phyloP scores from a whole-genome alignment of 2,888 invertebrate genomes.

The Leucophenga montana region DNA sequence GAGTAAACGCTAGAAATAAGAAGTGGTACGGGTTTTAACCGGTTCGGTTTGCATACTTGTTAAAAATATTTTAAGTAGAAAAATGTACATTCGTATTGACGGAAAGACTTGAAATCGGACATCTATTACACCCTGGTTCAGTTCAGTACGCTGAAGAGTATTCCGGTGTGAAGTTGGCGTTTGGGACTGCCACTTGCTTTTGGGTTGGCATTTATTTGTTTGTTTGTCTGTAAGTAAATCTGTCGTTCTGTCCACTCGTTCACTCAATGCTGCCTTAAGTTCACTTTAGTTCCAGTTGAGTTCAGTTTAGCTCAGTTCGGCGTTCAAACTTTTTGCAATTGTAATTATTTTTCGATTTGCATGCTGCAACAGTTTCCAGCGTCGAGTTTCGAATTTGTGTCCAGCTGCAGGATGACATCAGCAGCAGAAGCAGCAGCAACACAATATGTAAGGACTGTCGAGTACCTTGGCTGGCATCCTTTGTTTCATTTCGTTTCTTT shows the following conservation, averaged over 20 bases:
- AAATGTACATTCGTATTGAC: no score
- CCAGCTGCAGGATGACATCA: constrained; percentile 12
- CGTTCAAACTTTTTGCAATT: constrained; percentile 47
- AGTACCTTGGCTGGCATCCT: background rate
- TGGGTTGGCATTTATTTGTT: background rate
- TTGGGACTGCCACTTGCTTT: no score
- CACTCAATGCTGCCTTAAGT: background rate
- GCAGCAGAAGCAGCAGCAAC: background rate
- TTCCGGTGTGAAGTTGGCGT: no score
- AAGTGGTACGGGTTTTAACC: no score
- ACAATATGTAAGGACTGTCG: background rate
- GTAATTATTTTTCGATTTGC: constrained; percentile 53
- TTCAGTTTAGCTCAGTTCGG: constrained; percentile 33
- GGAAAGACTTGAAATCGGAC: no score
- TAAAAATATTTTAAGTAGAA: no score
- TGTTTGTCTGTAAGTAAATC: no score
- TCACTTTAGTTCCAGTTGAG: background rate
- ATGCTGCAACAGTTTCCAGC: constrained; percentile 44
- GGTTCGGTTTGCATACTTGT: no score
- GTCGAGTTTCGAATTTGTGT: constrained; percentile 22
- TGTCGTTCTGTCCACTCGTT: background rate
- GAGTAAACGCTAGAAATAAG: no score
- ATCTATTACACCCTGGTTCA: no score
- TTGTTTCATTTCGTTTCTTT: background rate
- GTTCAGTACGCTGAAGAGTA: no score